Evolutionary conservation across 2,888 invertebrate genomes (phyloP), one percentile per base, ranked within the genome.

Genomic region (Mesoligia furuncula): DNA sequence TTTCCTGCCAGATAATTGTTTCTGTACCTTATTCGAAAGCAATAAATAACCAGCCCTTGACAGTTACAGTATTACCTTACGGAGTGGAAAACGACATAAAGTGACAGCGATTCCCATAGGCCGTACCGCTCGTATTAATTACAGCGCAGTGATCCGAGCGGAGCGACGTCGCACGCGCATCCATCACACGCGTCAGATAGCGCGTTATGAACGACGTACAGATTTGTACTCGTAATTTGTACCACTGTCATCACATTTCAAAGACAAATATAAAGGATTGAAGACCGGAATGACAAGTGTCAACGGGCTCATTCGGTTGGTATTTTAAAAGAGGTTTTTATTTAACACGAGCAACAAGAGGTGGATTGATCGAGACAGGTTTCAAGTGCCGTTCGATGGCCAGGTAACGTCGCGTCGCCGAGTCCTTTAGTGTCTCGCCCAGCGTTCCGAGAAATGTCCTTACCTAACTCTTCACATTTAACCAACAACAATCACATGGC

Each of bases 201-300:
- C 94, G 93, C 94, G 93, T 95, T 96, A 96, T 95, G 96, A 94
- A 95, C 95, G 95, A 95, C 95, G 92, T 93, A 95, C 95, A 95
- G 96, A 96, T 96, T 96, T 96, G 96, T 96, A 95, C 90, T 94
- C 95, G 95, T 96, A 96, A 96, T 96, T 96, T 96, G 96, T 96
- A 96, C 95, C 94, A 95, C 96, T 96, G 96, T 96, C 96, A 96
- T 96, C 96, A 96, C 96, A 96, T 96, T 96, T 96, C 96, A 96
- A 96, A 96, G 96, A 96, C 96, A 96, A 96, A 96, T 96, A 96
- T 96, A 96, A 96, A 96, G 96, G 94, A 96, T 96, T 94, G 96
- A 95, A 94, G 93, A 93, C 94, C 94, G 94, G 95, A 95, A 95
- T 96, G 96, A 96, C 96, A 95, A 96, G 96, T 96, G 96, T 95